Evolutionary conservation across 2,113 vertebrate genomes (phyloP), one percentile per base, ranked within the genome.

Genomic region (Elanus axillaris): DNA sequence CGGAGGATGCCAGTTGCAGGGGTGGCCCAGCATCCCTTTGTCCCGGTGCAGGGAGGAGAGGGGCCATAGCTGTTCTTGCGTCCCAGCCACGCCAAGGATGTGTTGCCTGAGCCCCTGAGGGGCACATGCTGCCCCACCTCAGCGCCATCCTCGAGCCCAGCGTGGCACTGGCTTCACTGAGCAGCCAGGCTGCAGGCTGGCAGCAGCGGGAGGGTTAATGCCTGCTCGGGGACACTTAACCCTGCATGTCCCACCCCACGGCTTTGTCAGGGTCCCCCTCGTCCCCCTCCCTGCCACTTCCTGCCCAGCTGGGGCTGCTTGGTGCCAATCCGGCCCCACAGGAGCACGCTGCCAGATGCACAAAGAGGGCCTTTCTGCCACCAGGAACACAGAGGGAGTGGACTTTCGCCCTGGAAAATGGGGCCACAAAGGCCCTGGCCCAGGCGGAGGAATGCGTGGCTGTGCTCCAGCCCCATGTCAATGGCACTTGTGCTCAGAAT

Each of bases 261-360:
- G 59, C 80, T 94, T 93, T 93, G 91, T 91, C 92, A 96, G 83
- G 83, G 89, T 62, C 93, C 88, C 97, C 95, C 91, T 94, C 93
- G 0, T 68, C 88, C 97, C 96, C 97, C 95, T 95, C 95, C 91
- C 91, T 83, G 96, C 95, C 58, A 85, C 98, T 98, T 98, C 98
- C 98, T 98, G 98, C 98, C 98, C 98, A 98, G 98, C 98, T 98
- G 98, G 98, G 97, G 97, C 97, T 97, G 97, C 95, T 98, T 71
- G 78, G 96, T 98, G 98, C 98, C 98, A 98, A 98, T 92, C n/a
- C 96, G 48, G 95, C 93, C 81, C 59, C 1, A 60, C 88, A 92
- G 95, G 72, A 94, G 93, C 90, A 85, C 15, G 11, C 90, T 96
- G 97, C 92, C 94, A 76, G 94, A 76, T 73, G 93, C 97, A 98